Evolutionary conservation across 1,140 invertebrate genomes (phyloP).

Genomic region (Elymnias hypermnestra): DNA sequence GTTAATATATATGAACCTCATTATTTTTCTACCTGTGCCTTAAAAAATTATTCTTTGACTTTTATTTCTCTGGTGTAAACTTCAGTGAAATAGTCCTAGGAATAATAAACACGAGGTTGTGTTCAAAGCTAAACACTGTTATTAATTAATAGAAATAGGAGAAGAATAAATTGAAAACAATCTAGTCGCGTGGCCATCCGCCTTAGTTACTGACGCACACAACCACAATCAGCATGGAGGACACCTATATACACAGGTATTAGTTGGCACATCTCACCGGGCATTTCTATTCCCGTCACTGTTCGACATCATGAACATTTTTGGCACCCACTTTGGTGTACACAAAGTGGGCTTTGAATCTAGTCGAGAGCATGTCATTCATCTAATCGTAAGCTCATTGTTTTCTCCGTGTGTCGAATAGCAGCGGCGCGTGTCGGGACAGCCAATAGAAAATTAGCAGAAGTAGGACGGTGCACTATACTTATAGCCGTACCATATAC

Average conservation of each 20-base stretch:
- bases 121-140: too few relatives aligned
- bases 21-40: neutral
- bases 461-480: constrained; percentile 27
- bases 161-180: too few relatives aligned
- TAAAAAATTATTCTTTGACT: too few relatives aligned
- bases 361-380: constrained; percentile 63
- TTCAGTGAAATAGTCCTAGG: too few relatives aligned
- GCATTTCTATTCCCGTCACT: constrained; percentile 62
- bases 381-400: constrained; percentile 68
- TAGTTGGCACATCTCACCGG: constrained; percentile 56
- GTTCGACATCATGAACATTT: constrained; percentile 68
- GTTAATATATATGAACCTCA: neutral
- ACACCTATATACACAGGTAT: constrained; percentile 36
- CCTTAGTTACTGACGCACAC: constrained; percentile 33
- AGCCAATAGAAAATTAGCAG: constrained; percentile 46
- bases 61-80: too few relatives aligned
- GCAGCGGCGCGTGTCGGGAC: constrained; percentile 40
- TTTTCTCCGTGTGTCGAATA: constrained; percentile 62
- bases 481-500: constrained; percentile 32
- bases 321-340: constrained; percentile 63
- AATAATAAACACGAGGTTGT: too few relatives aligned
- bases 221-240: constrained; percentile 11
- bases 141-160: too few relatives aligned
- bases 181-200: constrained; percentile 50
- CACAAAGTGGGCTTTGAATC: constrained; percentile 51